Evolutionary conservation across 1,140 invertebrate genomes (phyloP).

Genomic region (Drosophila subpulchrella): DNA sequence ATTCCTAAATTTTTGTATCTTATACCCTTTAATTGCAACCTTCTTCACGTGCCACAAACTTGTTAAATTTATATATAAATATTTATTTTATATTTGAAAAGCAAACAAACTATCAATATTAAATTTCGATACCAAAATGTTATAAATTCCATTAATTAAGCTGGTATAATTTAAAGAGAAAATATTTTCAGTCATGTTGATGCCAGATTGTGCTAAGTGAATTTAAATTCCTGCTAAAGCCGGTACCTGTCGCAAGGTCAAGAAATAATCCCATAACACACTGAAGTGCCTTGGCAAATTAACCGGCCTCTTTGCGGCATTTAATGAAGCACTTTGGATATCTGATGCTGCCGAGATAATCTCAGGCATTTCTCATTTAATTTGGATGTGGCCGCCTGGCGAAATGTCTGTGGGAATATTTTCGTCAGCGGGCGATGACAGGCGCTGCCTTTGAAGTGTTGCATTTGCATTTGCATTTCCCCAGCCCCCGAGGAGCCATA

Average conservation of each 20-base stretch:
- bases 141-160: no score
- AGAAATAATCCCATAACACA: background rate
- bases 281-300: background rate
- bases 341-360: slow-evolving; percentile 8
- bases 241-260: background rate
- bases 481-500: background rate
- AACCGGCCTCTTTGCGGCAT: background rate
- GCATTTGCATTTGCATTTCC: slow-evolving; percentile 8
- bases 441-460: slow-evolving; percentile 4
- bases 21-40: no score
- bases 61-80: no score
- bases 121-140: no score
- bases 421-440: slow-evolving; percentile 8
- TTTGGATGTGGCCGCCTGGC: slow-evolving; percentile 2
- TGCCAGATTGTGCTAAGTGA: no score
- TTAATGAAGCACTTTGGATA: slow-evolving; percentile 3
- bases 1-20: no score
- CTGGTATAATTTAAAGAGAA: no score
- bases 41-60: no score
- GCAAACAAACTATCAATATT: no score
- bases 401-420: slow-evolving; percentile 3
- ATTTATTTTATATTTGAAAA: no score
- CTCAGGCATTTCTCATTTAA: slow-evolving; percentile 6
- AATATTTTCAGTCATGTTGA: no score
- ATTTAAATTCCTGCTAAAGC: no score